Conservation (phyloP, 2,797 vertebrate species). For the Sebastes aleutianus region DNA sequence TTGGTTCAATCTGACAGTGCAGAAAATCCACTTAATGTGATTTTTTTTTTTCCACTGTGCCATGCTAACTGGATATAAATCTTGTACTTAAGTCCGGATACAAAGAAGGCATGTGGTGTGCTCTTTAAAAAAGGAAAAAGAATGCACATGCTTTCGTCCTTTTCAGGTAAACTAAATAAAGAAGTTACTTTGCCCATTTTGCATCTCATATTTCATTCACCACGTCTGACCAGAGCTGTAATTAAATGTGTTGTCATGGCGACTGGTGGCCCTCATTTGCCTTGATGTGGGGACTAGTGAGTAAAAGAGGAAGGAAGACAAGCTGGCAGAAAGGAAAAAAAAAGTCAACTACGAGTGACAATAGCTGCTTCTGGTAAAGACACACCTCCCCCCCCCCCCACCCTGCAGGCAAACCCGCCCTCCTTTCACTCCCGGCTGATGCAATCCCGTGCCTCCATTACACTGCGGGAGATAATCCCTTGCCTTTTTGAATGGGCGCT, state of each 20-base stretch:
- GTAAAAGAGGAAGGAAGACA: slow-evolving; percentile 6
- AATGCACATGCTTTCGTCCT: not conserved
- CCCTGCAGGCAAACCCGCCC: not conserved
- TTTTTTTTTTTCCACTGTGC: not conserved
- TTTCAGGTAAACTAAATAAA: not conserved
- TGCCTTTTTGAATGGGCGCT: slow-evolving; percentile 39
- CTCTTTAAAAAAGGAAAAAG: not conserved
- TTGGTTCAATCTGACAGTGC: slow-evolving; percentile 42
- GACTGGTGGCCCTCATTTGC: not conserved
- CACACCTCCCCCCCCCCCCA: slow-evolving; percentile 7
- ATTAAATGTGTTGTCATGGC: not conserved
- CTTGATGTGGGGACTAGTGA: not conserved
- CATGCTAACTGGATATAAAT: slow-evolving; percentile 35
- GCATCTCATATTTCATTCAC: not conserved
- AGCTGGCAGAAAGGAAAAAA: not conserved
- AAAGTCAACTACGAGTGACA: slow-evolving; percentile 8
- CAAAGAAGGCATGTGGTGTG: slow-evolving; percentile 6
- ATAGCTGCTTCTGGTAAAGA: not conserved
- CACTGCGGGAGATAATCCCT: slow-evolving; percentile 64
- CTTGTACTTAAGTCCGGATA: not conserved
- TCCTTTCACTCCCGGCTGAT: slow-evolving; percentile 72
- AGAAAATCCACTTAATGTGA: slow-evolving; percentile 59
- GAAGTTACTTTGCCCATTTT: not conserved
- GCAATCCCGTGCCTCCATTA: slow-evolving; percentile 73
- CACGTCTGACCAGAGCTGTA: not conserved